Conservation (phyloP, 2,113 vertebrate species). For the Nothoprocta pentlandii region DNA sequence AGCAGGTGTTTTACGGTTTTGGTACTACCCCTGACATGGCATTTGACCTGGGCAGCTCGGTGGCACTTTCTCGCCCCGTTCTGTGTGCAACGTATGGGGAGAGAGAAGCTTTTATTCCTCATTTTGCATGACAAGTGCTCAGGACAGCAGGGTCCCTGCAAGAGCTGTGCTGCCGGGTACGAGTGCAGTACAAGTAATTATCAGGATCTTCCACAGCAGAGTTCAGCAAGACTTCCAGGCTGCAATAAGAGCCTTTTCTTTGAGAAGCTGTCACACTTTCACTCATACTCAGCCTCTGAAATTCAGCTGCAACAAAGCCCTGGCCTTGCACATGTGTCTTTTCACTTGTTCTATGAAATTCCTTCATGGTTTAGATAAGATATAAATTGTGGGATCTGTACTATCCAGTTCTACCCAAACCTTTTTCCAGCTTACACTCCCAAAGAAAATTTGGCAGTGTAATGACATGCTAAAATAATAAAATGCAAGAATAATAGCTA, state of each 20-base stretch:
- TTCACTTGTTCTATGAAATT: neutral
- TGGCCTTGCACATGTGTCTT: neutral
- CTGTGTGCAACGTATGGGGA: neutral
- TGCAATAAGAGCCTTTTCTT: neutral
- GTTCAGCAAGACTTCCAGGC: neutral
- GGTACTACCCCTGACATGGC: neutral
- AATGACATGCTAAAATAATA: neutral
- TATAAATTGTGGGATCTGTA: neutral
- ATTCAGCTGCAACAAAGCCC: neutral
- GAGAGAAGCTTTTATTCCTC: neutral
- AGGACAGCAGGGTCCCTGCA: neutral
- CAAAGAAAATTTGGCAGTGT: conserved; percentile 23
- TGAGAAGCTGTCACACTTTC: neutral
- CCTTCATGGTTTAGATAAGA: neutral
- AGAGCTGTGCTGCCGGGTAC: neutral
- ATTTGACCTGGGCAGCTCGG: neutral
- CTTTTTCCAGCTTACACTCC: neutral
- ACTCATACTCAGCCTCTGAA: neutral
- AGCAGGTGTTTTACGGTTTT: neutral
- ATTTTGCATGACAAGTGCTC: neutral
- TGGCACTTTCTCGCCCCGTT: neutral
- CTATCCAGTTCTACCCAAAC: neutral
- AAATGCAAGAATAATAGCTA: neutral
- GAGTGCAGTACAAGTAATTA: neutral
- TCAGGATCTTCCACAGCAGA: neutral